Percentiles rank a stretch among this genome's conserved stretches.
These are phyloP conservation scores for Falco columbarius DNA, from an alignment of 2,797 vertebrate species.

Conservation along the genomic window DNA sequence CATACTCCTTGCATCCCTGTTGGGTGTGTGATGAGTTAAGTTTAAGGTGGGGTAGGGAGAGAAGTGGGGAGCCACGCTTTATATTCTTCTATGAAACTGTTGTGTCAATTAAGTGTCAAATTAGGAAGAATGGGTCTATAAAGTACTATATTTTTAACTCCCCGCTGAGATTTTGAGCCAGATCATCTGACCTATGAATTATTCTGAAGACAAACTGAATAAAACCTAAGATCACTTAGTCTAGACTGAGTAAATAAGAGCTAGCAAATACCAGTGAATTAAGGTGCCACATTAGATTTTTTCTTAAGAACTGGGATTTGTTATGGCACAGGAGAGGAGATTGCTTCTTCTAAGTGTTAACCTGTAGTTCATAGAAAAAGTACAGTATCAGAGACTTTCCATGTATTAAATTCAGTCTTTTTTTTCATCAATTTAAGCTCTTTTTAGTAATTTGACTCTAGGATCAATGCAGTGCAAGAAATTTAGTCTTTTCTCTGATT, in stretches of 20 bases:
- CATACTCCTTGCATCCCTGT: not conserved
- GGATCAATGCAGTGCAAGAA: not conserved
- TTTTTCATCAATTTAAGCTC: not conserved
- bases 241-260: not conserved
- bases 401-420: not conserved
- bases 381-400: not conserved
- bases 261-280: not conserved
- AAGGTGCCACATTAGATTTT: not conserved
- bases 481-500: not conserved
- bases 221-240: not conserved
- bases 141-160: not conserved
- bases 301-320: not conserved
- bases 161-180: not conserved
- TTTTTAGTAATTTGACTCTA: not conserved
- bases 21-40: not conserved
- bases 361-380: not conserved
- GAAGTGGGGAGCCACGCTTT: not conserved
- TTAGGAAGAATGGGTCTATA: not conserved
- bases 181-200: not conserved
- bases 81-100: not conserved
- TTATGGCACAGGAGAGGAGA: not conserved
- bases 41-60: accelerated
- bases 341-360: not conserved
- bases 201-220: not conserved
- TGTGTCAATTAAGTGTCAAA: not conserved